Evolutionary conservation across 30 jellyfish, hydroid and myxozoan species (phyloP).

Genomic region (Sanderia malayensis): DNA sequence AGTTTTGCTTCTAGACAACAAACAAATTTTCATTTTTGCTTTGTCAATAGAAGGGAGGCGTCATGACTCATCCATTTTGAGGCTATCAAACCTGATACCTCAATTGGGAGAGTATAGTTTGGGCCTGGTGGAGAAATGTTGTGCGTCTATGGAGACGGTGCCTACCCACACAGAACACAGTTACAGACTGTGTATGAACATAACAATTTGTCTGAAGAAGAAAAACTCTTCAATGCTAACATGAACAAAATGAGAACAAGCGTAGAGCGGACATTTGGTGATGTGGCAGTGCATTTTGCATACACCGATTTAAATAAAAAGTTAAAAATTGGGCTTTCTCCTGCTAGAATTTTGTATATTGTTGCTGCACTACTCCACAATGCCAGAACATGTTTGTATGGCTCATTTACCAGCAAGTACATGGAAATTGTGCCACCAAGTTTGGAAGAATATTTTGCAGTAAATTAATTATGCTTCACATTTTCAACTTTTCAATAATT

Average conservation of each 20-base stretch:
- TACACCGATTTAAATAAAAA: neutral
- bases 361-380: neutral
- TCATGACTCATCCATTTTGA: too few species aligned
- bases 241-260: too few species aligned
- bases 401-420: neutral
- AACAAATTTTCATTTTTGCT: too few species aligned
- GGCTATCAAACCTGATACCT: too few species aligned
- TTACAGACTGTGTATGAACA: neutral
- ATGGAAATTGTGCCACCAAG: neutral
- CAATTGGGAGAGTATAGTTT: neutral
- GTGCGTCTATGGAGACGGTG: too few species aligned
- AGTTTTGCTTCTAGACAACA: too few species aligned
- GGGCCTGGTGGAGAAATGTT: neutral
- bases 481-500: too few species aligned
- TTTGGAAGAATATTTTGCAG: slow-evolving; percentile 2
- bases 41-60: too few species aligned
- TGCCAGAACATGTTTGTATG: neutral
- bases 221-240: too few species aligned
- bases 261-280: neutral
- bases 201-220: neutral
- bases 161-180: neutral
- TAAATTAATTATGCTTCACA: too few species aligned
- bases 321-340: neutral
- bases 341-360: neutral
- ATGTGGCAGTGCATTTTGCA: neutral